Percentiles rank a stretch among this genome's conserved stretches.
Evolutionary conservation across 2,113 vertebrate genomes (phyloP).

Genomic region (Strix uralensis): DNA sequence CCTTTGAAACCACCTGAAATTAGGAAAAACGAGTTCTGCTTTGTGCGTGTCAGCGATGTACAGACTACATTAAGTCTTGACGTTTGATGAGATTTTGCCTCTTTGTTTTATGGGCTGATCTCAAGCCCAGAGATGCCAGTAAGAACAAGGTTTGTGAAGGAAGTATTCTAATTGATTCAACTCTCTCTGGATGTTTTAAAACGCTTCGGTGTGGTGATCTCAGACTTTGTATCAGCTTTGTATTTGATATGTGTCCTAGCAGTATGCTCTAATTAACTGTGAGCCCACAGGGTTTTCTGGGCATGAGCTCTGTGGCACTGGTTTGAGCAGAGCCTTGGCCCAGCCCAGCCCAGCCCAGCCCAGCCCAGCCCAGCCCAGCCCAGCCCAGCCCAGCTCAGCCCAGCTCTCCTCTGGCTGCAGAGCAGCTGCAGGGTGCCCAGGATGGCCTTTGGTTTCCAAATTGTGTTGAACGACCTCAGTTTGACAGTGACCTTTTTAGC

Average conservation of each 20-base stretch:
- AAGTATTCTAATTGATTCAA: not conserved
- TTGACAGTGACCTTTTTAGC: not conserved
- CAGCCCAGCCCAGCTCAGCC: too few species aligned
- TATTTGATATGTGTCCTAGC: not conserved
- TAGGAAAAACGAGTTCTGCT: not conserved
- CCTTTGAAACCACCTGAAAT: not conserved
- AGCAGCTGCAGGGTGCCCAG: not conserved
- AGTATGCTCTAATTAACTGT: not conserved
- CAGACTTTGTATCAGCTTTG: not conserved
- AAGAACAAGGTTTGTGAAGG: not conserved
- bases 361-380: not conserved
- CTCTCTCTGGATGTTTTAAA: not conserved
- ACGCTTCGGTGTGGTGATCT: not conserved
- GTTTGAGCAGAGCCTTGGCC: not conserved
- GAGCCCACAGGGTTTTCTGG: not conserved
- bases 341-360: not conserved
- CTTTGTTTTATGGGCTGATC: not conserved
- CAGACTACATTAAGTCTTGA: not conserved
- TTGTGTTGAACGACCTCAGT: accelerated
- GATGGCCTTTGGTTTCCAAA: not conserved
- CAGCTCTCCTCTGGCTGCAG: not conserved
- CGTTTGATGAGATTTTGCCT: not conserved
- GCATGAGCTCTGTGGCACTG: not conserved
- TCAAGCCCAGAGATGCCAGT: not conserved
- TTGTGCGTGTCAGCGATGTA: accelerated